These are phyloP conservation scores for Acrossocheilus fasciatus DNA, from an alignment of 2,797 vertebrate genomes.

Conservation along the genomic window DNA sequence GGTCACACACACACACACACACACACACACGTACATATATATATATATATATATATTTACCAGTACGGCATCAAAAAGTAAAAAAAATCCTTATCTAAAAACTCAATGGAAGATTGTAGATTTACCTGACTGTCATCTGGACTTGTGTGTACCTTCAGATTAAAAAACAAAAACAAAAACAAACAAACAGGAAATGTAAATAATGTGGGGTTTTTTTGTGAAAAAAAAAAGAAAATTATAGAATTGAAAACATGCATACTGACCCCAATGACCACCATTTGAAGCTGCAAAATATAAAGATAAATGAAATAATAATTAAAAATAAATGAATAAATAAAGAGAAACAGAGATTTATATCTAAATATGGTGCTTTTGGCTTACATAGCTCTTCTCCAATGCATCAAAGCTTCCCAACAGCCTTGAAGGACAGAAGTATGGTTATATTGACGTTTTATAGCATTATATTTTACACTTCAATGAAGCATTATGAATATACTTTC, in stretches of 20 bases:
- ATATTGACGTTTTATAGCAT: background rate
- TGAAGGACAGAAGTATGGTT: conserved; percentile 30
- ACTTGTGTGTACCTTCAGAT: conserved; percentile 77
- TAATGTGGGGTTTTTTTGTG: background rate
- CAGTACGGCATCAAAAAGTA: background rate
- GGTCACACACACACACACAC: too few relatives aligned
- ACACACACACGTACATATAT: too few relatives aligned
- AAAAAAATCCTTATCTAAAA: background rate
- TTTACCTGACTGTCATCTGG: conserved; percentile 79
- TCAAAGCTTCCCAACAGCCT: conserved; percentile 97
- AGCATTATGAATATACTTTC: background rate
- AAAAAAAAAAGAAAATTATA: too few relatives aligned
- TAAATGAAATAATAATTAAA: conserved; percentile 6
- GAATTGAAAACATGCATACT: conserved; percentile 49
- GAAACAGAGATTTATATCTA: conserved; percentile 16
- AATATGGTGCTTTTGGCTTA: conserved; percentile 76
- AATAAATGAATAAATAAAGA: background rate
- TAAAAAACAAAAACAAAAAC: background rate
- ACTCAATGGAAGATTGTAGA: conserved; percentile 26
- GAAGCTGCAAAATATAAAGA: conserved; percentile 71
- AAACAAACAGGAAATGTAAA: background rate
- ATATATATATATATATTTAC: background rate
- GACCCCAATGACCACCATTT: conserved; percentile 82
- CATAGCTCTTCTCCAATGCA: conserved; percentile 93
- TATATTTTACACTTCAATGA: background rate